Evolutionary conservation across 37 sponge, comb jelly and placozoan species (phyloP).

Genomic region (Spongilla lacustris): DNA sequence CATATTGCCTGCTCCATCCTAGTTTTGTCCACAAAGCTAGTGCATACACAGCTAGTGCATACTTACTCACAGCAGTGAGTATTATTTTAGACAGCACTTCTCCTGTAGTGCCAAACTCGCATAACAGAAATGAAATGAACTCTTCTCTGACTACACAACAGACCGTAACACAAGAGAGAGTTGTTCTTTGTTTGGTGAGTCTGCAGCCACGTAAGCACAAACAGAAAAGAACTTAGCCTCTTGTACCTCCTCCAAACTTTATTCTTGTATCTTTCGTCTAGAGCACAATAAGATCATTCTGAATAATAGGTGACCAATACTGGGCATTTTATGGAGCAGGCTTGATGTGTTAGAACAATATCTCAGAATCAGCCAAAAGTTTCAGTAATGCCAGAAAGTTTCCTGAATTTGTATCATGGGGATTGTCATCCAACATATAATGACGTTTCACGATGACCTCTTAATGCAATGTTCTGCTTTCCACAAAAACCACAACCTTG

Average conservation of each 20-base stretch:
- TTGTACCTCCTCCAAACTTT: slow-evolving; percentile 32
- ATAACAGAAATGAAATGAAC: slow-evolving; percentile 10
- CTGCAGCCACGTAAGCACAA: slow-evolving; percentile 44
- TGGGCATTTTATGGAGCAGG: slow-evolving; percentile 38
- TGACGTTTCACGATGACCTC: slow-evolving; percentile 41
- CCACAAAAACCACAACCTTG: slow-evolving; percentile 46
- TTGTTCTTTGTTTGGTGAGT: slow-evolving; percentile 49
- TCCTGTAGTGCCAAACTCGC: slow-evolving; percentile 40
- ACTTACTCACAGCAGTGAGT: slow-evolving; percentile 2
- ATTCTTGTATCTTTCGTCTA: slow-evolving; percentile 15
- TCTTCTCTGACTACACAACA: slow-evolving; percentile 24
- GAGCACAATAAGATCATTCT: slow-evolving; percentile 46
- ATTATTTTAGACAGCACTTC: slow-evolving; percentile 40
- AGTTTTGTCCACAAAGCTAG: slow-evolving; percentile 34
- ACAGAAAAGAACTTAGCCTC: slow-evolving; percentile 47
- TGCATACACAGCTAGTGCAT: slow-evolving; percentile 9
- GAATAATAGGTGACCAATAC: slow-evolving; percentile 40
- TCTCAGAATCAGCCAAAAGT: slow-evolving; percentile 50
- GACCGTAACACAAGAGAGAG: slow-evolving; percentile 37
- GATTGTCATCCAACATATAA: background rate
- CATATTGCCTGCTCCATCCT: slow-evolving; percentile 68
- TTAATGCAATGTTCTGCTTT: slow-evolving; percentile 44
- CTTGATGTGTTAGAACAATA: slow-evolving; percentile 38
- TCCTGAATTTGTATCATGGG: slow-evolving; percentile 17
- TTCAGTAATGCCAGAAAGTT: slow-evolving; percentile 49